Evolutionary conservation across 2,797 vertebrate genomes (phyloP).

Genomic region (Furcifer pardalis): DNA sequence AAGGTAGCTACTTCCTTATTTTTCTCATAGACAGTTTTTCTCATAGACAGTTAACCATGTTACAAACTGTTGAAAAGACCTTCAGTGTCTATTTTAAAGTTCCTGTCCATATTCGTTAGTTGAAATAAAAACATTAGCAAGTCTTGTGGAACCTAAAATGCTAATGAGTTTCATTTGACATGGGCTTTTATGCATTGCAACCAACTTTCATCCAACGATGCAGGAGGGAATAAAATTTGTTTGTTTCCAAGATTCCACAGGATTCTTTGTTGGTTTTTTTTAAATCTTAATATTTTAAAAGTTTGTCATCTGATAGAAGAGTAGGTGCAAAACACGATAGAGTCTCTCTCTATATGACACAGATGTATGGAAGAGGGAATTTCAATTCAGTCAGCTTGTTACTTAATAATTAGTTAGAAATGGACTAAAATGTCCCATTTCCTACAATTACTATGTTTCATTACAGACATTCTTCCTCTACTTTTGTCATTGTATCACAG

Average conservation of each 20-base stretch:
- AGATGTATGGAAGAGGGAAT: background rate
- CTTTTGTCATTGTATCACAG: background rate
- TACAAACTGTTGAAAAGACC: conserved; percentile 51
- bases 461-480: background rate
- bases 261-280: too few relatives aligned
- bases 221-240: too few relatives aligned
- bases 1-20: conserved; percentile 26
- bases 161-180: too few relatives aligned
- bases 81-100: background rate
- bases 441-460: background rate
- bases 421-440: background rate
- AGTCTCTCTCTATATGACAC: background rate
- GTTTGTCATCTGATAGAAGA: background rate
- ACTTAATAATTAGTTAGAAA: background rate
- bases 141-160: too few relatives aligned
- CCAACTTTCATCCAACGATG: too few relatives aligned
- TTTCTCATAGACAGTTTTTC: background rate
- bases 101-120: too few relatives aligned
- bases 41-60: background rate
- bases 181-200: too few relatives aligned
- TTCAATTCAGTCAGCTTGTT: background rate
- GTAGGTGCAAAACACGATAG: background rate
- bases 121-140: too few relatives aligned
- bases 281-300: background rate
- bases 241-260: too few relatives aligned